Conservation (phyloP, 2,888 invertebrate species). For the Argyra leucocephala region DNA sequence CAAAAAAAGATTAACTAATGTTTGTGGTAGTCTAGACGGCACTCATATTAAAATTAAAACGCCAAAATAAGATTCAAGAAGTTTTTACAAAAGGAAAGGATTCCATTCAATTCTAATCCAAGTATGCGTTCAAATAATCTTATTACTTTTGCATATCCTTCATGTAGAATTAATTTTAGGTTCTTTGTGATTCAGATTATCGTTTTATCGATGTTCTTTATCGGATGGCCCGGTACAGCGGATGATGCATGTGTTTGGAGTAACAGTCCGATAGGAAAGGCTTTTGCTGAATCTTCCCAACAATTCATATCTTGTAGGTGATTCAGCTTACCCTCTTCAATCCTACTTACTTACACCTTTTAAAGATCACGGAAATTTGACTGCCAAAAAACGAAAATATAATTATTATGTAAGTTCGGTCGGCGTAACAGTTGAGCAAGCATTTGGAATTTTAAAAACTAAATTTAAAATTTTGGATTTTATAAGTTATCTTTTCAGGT, state of each 20-base stretch:
- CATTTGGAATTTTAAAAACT: conserved; percentile 13
- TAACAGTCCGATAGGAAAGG: conserved; percentile 10
- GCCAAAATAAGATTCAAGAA: background rate
- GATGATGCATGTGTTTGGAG: conserved; percentile 14
- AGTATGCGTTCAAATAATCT: no score
- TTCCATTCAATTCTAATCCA: conserved; percentile 13
- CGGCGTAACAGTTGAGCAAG: conserved; percentile 13
- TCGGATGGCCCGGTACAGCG: conserved; percentile 16
- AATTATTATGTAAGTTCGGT: conserved; percentile 11
- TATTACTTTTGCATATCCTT: no score
- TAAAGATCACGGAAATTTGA: conserved; percentile 8
- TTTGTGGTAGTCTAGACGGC: conserved; percentile 11
- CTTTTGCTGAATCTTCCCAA: conserved; percentile 5
- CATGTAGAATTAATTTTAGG: conserved; percentile 14
- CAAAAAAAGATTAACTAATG: conserved; percentile 11
- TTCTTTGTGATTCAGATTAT: conserved; percentile 13
- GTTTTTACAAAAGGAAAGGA: conserved; percentile 12
- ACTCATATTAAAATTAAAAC: conserved; percentile 9
- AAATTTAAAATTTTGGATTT: conserved; percentile 14
- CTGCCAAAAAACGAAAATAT: background rate
- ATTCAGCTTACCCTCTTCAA: conserved; percentile 12
- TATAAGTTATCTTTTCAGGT: no score
- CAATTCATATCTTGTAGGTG: conserved; percentile 10
- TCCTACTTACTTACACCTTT: background rate
- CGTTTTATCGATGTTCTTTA: conserved; percentile 8